These are phyloP conservation scores for Mellivora capensis DNA, from an alignment of 2,113 vertebrate genomes.

Conservation along the genomic window DNA sequence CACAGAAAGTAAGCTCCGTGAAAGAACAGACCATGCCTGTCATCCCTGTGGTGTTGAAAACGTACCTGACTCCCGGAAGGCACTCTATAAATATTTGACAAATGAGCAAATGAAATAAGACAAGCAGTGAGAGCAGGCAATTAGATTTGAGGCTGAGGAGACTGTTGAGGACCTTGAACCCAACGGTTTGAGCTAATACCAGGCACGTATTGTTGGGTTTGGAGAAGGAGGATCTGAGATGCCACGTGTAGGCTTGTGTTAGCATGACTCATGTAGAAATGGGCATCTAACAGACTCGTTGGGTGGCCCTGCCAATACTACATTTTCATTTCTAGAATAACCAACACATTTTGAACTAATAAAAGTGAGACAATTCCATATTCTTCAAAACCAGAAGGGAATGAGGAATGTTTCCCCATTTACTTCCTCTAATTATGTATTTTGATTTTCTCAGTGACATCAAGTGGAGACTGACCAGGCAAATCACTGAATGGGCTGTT, in stretches of 20 bases:
- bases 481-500: neutral
- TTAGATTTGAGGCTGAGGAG: neutral
- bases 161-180: neutral
- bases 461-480: neutral
- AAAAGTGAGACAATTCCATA: neutral
- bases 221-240: neutral
- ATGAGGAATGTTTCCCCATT: neutral
- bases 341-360: neutral
- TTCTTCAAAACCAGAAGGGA: neutral
- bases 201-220: neutral
- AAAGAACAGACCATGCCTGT: neutral
- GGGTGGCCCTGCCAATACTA: neutral
- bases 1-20: neutral
- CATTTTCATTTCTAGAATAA: neutral
- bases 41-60: neutral
- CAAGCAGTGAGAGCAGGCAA: neutral
- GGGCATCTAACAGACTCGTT: neutral
- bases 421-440: neutral
- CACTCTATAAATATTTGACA: neutral
- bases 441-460: neutral
- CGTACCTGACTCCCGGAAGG: neutral
- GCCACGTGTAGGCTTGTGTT: neutral
- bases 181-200: neutral
- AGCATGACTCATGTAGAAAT: too few relatives aligned
- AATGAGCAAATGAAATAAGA: constrained; percentile 19